A percentile compares a stretch with the other conserved stretches of the same genome.
Conservation (phyloP, 2,797 vertebrate genomes). For the Sebastes glaucus region DNA sequence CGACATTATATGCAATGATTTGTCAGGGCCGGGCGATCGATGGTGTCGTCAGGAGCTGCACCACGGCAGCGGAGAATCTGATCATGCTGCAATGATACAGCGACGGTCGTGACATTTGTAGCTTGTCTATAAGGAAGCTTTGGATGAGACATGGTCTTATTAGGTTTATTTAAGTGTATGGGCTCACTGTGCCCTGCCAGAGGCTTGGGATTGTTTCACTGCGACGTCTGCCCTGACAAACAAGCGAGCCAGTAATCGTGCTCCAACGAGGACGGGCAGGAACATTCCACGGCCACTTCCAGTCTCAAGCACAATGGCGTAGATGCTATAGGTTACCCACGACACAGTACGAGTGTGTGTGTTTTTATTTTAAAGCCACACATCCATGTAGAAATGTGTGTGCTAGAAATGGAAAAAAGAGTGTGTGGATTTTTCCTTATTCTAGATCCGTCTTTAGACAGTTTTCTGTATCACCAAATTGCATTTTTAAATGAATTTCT, state of each 20-base stretch:
- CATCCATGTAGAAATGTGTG: not conserved
- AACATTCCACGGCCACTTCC: slow-evolving; percentile 68
- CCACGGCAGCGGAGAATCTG: slow-evolving; percentile 43
- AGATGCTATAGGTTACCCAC: slow-evolving; percentile 42
- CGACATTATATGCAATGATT: slow-evolving; percentile 48
- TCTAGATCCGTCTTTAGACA: not conserved
- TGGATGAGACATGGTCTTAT: slow-evolving; percentile 65
- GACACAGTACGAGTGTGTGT: slow-evolving; percentile 2
- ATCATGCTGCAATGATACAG: slow-evolving; percentile 55
- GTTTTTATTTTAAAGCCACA: slow-evolving; percentile 3
- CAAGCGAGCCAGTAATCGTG: slow-evolving; percentile 61
- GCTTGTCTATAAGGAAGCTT: slow-evolving; percentile 51
- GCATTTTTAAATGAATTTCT: not conserved
- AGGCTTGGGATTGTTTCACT: slow-evolving; percentile 61
- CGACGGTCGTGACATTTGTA: slow-evolving; percentile 52
- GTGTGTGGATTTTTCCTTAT: not conserved
- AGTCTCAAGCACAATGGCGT: slow-evolving; percentile 49
- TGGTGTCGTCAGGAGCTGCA: slow-evolving; percentile 58
- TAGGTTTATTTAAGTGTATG: slow-evolving; percentile 61
- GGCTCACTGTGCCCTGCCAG: slow-evolving; percentile 52
- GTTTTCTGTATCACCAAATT: not conserved
- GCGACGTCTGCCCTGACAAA: slow-evolving; percentile 56
- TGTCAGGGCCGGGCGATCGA: slow-evolving; percentile 61
- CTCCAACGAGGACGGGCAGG: slow-evolving; percentile 31
- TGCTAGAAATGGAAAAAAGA: not conserved